Conservation (phyloP, 1,140 invertebrate genomes). For the Trachymyrmex septentrionalis region DNA sequence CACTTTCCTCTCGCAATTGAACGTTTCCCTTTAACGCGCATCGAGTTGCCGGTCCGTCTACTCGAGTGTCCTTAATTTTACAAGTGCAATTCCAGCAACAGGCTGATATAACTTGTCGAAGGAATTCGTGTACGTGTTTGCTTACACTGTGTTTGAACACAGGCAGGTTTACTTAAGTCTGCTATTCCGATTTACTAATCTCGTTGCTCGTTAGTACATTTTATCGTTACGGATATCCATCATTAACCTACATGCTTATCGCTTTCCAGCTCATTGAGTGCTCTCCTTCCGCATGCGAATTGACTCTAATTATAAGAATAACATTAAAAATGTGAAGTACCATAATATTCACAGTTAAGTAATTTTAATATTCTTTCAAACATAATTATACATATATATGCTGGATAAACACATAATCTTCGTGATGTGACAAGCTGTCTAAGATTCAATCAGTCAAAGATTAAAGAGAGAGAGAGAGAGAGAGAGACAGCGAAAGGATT, state of each 20-base stretch:
- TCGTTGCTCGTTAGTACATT: slow-evolving; percentile 77
- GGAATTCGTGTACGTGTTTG: slow-evolving; percentile 6
- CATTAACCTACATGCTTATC: slow-evolving; percentile 56
- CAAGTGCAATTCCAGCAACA: slow-evolving; percentile 48
- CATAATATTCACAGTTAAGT: background rate
- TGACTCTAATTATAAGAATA: background rate
- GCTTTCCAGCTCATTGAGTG: slow-evolving; percentile 45
- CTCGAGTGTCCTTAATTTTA: slow-evolving; percentile 52
- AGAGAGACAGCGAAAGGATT: background rate
- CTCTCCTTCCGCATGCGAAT: background rate
- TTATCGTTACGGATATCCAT: slow-evolving; percentile 65
- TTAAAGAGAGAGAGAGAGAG: no score
- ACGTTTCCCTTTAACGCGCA: slow-evolving; percentile 24
- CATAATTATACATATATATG: background rate
- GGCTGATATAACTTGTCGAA: slow-evolving; percentile 1
- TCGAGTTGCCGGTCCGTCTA: slow-evolving; percentile 2
- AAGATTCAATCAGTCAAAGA: background rate
- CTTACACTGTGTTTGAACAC: slow-evolving; percentile 1
- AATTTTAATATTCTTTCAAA: no score
- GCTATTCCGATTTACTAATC: slow-evolving; percentile 79
- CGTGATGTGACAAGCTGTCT: background rate
- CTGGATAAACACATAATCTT: background rate
- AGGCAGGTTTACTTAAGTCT: slow-evolving; percentile 68
- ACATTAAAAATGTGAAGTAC: background rate
- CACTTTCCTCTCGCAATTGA: background rate